A percentile compares a stretch with the other conserved stretches of the same genome.
phyloP scores from a whole-genome alignment of 2,888 invertebrate species.

The Sclerodermus sp. region DNA sequence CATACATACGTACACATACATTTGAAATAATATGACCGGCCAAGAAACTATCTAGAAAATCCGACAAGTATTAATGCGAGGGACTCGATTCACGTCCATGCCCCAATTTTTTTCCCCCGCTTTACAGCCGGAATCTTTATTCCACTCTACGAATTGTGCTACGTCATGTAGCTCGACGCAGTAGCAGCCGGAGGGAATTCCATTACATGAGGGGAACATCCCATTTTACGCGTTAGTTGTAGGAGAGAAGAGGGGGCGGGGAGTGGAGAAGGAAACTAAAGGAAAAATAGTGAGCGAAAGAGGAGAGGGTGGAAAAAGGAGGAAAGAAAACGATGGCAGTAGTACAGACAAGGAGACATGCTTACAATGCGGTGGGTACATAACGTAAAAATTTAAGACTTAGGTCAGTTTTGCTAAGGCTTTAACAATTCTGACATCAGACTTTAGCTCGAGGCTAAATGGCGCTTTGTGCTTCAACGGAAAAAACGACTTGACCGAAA shows the following conservation, averaged over 20 bases:
- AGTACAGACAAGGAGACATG: too few relatives aligned
- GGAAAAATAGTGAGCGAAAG: slow-evolving; percentile 6
- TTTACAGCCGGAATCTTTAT: background rate
- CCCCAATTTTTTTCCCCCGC: background rate
- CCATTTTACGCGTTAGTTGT: slow-evolving; percentile 14
- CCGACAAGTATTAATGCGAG: too few relatives aligned
- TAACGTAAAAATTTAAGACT: slow-evolving; percentile 43
- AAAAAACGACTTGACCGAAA: too few relatives aligned
- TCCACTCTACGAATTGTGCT: background rate
- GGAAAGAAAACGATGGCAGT: background rate
- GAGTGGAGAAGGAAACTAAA: slow-evolving; percentile 2
- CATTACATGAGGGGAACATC: slow-evolving; percentile 38
- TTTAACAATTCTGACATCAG: slow-evolving; percentile 41
- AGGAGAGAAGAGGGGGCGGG: background rate
- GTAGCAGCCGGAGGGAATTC: slow-evolving; percentile 35
- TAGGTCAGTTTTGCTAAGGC: slow-evolving; percentile 33
- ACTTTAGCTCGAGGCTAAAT: slow-evolving; percentile 29
- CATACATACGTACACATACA: too few relatives aligned
- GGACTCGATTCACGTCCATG: too few relatives aligned
- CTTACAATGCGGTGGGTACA: slow-evolving; percentile 22
- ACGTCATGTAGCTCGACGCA: slow-evolving; percentile 7
- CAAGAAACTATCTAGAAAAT: too few relatives aligned
- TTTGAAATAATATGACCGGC: too few relatives aligned
- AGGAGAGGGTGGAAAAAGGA: slow-evolving; percentile 2
- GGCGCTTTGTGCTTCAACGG: too few relatives aligned